Evolutionary conservation across 2,888 invertebrate genomes (phyloP), one percentile per base, ranked within the genome.

Genomic region (Erpobdella octoculata): DNA sequence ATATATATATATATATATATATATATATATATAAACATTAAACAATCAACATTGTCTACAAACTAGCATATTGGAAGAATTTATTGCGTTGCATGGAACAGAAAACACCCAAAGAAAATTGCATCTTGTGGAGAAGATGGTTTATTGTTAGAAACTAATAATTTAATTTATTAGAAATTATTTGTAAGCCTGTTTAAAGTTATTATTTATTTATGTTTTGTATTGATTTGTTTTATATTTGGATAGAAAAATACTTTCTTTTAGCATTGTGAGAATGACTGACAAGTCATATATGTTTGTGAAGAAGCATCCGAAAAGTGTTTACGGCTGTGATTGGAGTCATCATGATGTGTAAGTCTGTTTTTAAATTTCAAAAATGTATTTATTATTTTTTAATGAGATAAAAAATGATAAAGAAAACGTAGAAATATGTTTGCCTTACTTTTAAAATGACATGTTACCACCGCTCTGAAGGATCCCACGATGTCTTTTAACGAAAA

Each of bases 241-340:
- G n/a, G 18, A 18, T n/a, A 12, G 18, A 41, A 41, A 41, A 41
- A 41, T 41, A 41, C 18, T 18, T 18, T 12, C 12, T 41, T 9
- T n/a, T n/a, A 21, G 18, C 21, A 46, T n/a, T 46, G 46, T 46
- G 5, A n/a, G 46, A 46, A 46, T 46, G 46, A 46, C 21, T n/a
- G 21, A n/a, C 28, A 46, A n/a, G 28, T 68, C 25, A 5, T 9
- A 15, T 28, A 18, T 15, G 18, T 46, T 8, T 68, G n/a, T 12
- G 18, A 38, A 41, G 2, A 79, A 78, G 75, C 84, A 84, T 73
- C 83, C 84, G 0, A 80, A 75, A 4, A 73, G 81, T 36, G 84
- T 84, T 33, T 84, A 79, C 77, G 84, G 84, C 6, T 82, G 83
- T 78, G 84, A 83, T 74, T 84, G 84, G 84, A 81, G 80, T 71